phyloP scores from a whole-genome alignment of 2,888 invertebrate genomes.

The Pyrocoelia pectoralis region DNA sequence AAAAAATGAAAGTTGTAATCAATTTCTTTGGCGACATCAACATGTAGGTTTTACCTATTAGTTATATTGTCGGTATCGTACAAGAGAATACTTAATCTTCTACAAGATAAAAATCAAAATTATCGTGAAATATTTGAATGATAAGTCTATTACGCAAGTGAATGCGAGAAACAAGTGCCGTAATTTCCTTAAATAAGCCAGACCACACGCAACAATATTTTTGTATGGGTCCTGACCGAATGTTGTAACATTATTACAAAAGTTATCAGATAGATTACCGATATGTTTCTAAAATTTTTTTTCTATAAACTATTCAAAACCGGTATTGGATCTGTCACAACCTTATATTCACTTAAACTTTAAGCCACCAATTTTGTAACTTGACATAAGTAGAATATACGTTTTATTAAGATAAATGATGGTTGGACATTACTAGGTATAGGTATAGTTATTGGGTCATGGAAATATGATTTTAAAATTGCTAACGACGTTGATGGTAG shows the following conservation, averaged over 20 bases:
- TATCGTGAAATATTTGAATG: neutral
- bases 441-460: slow-evolving; percentile 3
- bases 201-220: slow-evolving; percentile 28
- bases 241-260: slow-evolving; percentile 32
- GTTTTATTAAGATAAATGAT: slow-evolving; percentile 29
- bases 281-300: slow-evolving; percentile 27
- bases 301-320: slow-evolving; percentile 24
- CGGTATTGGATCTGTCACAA: slow-evolving; percentile 11
- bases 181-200: neutral
- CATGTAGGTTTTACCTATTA: neutral
- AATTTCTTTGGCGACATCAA: neutral
- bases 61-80: neutral
- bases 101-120: neutral
- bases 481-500: neutral
- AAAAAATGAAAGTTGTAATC: too few relatives aligned
- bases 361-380: slow-evolving; percentile 10
- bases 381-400: slow-evolving; percentile 30
- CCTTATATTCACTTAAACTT: slow-evolving; percentile 6
- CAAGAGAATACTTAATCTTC: neutral
- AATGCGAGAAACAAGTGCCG: neutral
- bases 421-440: neutral
- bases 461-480: slow-evolving; percentile 2
- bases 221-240: slow-evolving; percentile 12
- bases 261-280: slow-evolving; percentile 30
- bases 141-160: neutral